Percentiles rank a stretch among this genome's conserved stretches.
phyloP scores from a whole-genome alignment of 1,140 invertebrate species.

The Drosophila azteca region DNA sequence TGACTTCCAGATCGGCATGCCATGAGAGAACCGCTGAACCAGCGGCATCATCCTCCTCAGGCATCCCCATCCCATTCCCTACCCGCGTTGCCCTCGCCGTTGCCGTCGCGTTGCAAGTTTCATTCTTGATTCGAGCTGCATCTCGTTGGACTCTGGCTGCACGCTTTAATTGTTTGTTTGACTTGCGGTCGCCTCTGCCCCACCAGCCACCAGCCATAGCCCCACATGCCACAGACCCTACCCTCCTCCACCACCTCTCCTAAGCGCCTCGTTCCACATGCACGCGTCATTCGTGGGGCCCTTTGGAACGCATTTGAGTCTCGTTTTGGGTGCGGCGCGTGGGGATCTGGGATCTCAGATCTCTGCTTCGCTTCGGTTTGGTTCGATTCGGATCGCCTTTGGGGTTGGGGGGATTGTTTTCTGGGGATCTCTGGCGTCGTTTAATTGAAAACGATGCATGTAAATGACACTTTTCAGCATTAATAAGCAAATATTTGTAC shows the following conservation, averaged over 20 bases:
- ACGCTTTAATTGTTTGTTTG: slow-evolving; percentile 81
- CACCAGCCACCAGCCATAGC: slow-evolving; percentile 8
- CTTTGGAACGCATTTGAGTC: slow-evolving; percentile 47
- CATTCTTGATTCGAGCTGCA: slow-evolving; percentile 54
- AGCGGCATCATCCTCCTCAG: slow-evolving; percentile 7
- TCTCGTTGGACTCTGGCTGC: slow-evolving; percentile 47
- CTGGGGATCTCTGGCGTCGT: slow-evolving; percentile 63
- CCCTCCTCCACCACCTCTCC: background rate
- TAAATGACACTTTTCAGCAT: slow-evolving; percentile 83
- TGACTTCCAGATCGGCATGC: slow-evolving; percentile 83
- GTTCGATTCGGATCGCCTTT: slow-evolving; percentile 17
- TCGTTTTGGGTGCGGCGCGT: slow-evolving; percentile 50
- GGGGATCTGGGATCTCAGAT: slow-evolving; percentile 40
- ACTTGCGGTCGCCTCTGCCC: slow-evolving; percentile 58
- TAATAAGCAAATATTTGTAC: slow-evolving; percentile 83
- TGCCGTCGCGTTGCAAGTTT: slow-evolving; percentile 39
- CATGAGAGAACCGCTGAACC: slow-evolving; percentile 28
- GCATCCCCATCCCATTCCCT: background rate
- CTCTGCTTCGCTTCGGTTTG: slow-evolving; percentile 18
- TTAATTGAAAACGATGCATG: slow-evolving; percentile 83
- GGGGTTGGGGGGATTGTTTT: background rate
- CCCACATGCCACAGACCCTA: slow-evolving; percentile 4
- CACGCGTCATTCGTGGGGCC: slow-evolving; percentile 45
- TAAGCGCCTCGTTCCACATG: slow-evolving; percentile 46
- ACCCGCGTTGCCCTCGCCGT: background rate